phyloP scores from a whole-genome alignment of 2,113 vertebrate species.

The Paracanthobrama guichenoti region DNA sequence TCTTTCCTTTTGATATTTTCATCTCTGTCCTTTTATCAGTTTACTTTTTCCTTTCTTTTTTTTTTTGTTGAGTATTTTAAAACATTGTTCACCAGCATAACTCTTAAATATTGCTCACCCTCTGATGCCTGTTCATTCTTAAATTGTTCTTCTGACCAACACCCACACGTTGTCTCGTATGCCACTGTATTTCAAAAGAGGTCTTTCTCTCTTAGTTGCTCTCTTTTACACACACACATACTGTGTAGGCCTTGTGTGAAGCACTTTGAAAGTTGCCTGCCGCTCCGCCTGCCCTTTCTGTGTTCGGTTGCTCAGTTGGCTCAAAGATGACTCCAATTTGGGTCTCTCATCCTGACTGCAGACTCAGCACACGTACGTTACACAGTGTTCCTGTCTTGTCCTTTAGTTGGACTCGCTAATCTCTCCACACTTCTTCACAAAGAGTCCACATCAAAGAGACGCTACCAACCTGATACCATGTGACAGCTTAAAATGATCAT shows the following conservation, averaged over 20 bases:
- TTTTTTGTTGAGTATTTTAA: constrained; percentile 1
- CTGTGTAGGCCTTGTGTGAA: constrained; percentile 55
- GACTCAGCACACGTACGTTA: constrained; percentile 27
- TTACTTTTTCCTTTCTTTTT: background rate
- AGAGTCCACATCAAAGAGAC: constrained; percentile 35
- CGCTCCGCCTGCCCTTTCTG: constrained; percentile 56
- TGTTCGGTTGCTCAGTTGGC: constrained; percentile 59
- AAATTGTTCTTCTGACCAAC: background rate
- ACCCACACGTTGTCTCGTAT: background rate
- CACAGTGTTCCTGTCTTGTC: constrained; percentile 38
- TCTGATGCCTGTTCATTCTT: background rate
- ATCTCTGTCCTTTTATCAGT: background rate
- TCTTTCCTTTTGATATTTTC: background rate
- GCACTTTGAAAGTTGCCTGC: constrained; percentile 60
- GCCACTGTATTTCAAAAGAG: background rate
- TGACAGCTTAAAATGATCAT: constrained; percentile 11
- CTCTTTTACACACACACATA: constrained; percentile 46
- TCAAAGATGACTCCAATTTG: constrained; percentile 68
- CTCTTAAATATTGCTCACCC: background rate
- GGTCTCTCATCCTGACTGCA: constrained; percentile 45
- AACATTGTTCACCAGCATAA: constrained; percentile 50
- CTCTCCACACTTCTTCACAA: constrained; percentile 34
- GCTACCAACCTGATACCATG: constrained; percentile 19
- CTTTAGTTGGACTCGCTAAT: constrained; percentile 39
- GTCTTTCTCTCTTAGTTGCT: background rate